Conservation (phyloP, 2,797 vertebrate genomes). For the Falco novaeseelandiae region DNA sequence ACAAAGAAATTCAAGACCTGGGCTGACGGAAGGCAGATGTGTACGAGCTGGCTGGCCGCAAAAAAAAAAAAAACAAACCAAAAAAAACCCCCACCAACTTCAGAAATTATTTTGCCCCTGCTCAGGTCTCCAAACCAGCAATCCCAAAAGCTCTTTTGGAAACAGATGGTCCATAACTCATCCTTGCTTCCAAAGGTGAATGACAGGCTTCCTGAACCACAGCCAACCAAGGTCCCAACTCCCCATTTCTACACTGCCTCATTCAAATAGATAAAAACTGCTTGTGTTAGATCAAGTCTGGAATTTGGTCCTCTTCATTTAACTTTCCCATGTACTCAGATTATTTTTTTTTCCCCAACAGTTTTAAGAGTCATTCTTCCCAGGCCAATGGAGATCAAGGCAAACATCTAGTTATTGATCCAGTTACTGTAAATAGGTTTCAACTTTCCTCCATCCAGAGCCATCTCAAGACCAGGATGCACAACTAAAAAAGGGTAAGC, state of each 20-base stretch:
- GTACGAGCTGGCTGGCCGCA: background rate
- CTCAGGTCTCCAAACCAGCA: background rate
- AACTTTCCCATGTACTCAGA: background rate
- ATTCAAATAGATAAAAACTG: background rate
- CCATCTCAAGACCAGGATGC: background rate
- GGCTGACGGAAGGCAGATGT: conserved; percentile 3
- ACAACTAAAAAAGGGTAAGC: background rate
- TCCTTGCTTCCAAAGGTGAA: background rate
- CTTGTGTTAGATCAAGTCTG: background rate
- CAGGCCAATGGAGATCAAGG: background rate
- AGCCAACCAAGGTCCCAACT: background rate
- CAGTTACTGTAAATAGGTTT: background rate
- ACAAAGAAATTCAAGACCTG: conserved; percentile 36
- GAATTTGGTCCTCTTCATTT: conserved; percentile 34
- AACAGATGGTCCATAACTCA: background rate
- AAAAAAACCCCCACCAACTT: background rate
- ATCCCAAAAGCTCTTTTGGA: background rate
- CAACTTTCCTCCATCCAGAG: background rate
- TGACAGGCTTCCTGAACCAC: background rate
- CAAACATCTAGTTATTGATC: background rate
- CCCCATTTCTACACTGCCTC: background rate
- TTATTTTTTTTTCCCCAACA: background rate
- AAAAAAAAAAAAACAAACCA: background rate
- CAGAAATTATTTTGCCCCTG: background rate
- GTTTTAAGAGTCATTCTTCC: background rate